Evolutionary conservation across 1,140 invertebrate genomes (phyloP), one percentile per base, ranked within the genome.

Genomic region (Drosophila baimaii): DNA sequence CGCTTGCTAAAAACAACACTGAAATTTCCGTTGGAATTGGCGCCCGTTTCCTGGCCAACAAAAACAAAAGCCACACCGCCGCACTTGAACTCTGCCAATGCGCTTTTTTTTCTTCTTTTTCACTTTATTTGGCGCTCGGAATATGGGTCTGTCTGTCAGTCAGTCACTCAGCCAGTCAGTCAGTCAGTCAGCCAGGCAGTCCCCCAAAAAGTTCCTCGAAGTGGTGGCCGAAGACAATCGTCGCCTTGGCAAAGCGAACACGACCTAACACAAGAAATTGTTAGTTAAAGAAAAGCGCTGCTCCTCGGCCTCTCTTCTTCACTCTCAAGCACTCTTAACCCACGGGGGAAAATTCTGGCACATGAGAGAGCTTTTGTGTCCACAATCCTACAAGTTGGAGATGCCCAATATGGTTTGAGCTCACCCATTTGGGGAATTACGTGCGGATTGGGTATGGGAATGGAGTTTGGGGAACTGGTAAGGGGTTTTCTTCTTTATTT

Each of bases 221-320:
- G 31, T 31, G 23, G 31, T 31, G 23, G 44, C 39, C 23, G 25
- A 37, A 35, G 59, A 47, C 65, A 39, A 27, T 49, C 43, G 51
- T 41, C 27, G 35, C 35, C 65, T 58, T 71, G 41, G 29, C 37
- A 56, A 47, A 43, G 25, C 59, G 69, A 79, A 81, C 83, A 43
- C 83, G 83, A 88, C 83, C 83, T 88, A 89, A 83, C 83, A 65
- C 84, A 88, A 88, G 68, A 35, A 57, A 71, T 78, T 71, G 65
- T 61, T 70, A 54, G 75, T 77, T 77, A 27, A 47, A 62, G 44
- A 44, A 77, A 88, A 86, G 69, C n/a, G n/a, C n/a, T n/a, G n/a
- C 81, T 88, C 59, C 71, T 55, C 58, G 25, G 21, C 29, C 25
- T 69, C 74, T 75, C 57, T 77, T 66, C 29, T n/a, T n/a, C n/a